Evolutionary conservation across 2,888 invertebrate species (phyloP).

Genomic region (Ichneumoninae sp.): DNA sequence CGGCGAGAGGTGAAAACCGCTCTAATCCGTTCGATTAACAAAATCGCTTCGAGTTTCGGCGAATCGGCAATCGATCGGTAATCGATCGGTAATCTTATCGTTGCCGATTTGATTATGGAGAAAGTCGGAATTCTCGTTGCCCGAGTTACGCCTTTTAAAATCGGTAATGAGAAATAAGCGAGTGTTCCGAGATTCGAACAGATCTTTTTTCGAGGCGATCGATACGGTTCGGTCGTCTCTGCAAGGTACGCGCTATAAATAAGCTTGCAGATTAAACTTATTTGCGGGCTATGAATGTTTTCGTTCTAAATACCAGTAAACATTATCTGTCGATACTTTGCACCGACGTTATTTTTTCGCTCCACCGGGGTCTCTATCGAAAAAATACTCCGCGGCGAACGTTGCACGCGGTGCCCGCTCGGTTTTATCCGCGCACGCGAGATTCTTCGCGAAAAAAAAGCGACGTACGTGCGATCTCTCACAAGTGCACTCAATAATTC

Average conservation of each 20-base stretch:
- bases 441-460: slow-evolving; percentile 5
- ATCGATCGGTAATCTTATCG: not conserved
- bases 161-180: not conserved
- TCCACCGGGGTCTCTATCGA: not conserved
- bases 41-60: not conserved
- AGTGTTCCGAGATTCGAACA: not conserved
- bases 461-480: slow-evolving; percentile 13
- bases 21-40: not conserved
- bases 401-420: not conserved
- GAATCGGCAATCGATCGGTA: not conserved
- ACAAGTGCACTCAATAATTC: slow-evolving; percentile 22
- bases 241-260: slow-evolving; percentile 1
- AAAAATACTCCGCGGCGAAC: not conserved
- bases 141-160: not conserved
- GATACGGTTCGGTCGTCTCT: not conserved
- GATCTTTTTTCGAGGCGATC: not conserved
- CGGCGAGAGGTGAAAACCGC: not conserved
- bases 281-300: slow-evolving; percentile 12
- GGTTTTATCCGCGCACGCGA: not conserved
- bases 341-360: not conserved
- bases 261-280: slow-evolving; percentile 3
- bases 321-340: slow-evolving; percentile 1
- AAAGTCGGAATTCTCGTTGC: not conserved
- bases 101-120: not conserved
- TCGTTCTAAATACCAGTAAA: not conserved